Evolutionary conservation across 2,113 vertebrate genomes (phyloP).

Genomic region (Myxocyprinus asiaticus): DNA sequence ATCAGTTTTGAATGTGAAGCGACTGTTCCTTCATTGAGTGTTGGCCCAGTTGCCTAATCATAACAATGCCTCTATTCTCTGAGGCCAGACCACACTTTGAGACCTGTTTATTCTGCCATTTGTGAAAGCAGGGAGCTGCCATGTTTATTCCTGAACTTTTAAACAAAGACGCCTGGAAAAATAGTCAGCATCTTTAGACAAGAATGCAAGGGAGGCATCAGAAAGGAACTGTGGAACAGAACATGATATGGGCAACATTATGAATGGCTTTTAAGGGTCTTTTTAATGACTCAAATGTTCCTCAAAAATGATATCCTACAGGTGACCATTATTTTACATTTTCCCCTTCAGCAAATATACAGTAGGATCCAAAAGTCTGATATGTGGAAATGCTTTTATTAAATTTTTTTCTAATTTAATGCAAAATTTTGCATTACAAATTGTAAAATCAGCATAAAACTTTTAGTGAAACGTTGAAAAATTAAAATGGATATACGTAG

Average conservation of each 20-base stretch:
- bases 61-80: slow-evolving; percentile 30
- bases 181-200: slow-evolving; percentile 13
- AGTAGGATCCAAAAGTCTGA: too few relatives aligned
- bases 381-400: too few relatives aligned
- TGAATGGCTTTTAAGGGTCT: neutral
- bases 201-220: neutral
- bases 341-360: too few relatives aligned
- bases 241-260: neutral
- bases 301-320: too few relatives aligned
- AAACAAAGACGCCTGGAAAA: slow-evolving; percentile 15
- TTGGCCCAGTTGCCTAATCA: neutral
- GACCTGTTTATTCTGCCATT: slow-evolving; percentile 1
- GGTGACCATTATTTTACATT: too few relatives aligned
- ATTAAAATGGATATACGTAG: too few relatives aligned
- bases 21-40: neutral
- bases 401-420: too few relatives aligned
- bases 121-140: slow-evolving; percentile 19
- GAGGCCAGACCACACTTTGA: neutral
- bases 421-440: too few relatives aligned
- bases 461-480: too few relatives aligned
- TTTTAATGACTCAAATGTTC: too few relatives aligned
- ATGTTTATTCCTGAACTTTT: slow-evolving; percentile 42
- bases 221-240: neutral
- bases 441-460: too few relatives aligned
- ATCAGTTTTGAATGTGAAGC: neutral